These are phyloP conservation scores for Forficula auricularia DNA, from an alignment of 1,140 invertebrate species.

Conservation along the genomic window DNA sequence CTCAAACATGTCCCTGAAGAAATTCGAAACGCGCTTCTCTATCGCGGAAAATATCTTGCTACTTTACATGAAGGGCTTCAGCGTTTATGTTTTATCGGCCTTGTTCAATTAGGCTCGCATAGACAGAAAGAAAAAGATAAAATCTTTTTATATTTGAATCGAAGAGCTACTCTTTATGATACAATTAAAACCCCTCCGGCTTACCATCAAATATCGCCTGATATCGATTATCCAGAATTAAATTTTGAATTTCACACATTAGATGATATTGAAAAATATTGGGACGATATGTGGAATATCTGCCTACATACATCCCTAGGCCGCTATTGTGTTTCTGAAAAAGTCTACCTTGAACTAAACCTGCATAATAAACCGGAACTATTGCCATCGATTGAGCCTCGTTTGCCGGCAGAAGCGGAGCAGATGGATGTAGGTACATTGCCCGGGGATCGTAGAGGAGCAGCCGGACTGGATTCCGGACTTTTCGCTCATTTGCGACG, in stretches of 20 bases:
- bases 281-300: conserved; percentile 50
- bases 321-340: conserved; percentile 20
- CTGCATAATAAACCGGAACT: conserved; percentile 32
- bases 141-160: conserved; percentile 51
- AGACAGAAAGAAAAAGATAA: conserved; percentile 49
- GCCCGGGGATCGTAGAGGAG: conserved; percentile 53
- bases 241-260: conserved; percentile 36
- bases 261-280: conserved; percentile 46
- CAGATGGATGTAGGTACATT: conserved; percentile 35
- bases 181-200: conserved; percentile 42
- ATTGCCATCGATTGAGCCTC: conserved; percentile 24
- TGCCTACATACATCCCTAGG: conserved; percentile 37
- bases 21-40: conserved; percentile 33
- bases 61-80: conserved; percentile 36
- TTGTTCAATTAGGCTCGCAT: conserved; percentile 51
- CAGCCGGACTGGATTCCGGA: conserved; percentile 50
- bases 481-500: conserved; percentile 48
- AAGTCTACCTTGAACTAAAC: conserved; percentile 29
- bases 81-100: conserved; percentile 43
- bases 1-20: conserved; percentile 34
- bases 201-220: conserved; percentile 39
- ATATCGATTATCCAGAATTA: conserved; percentile 34
- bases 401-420: conserved; percentile 27
- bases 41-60: conserved; percentile 45
- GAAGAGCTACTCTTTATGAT: conserved; percentile 38